These are phyloP conservation scores for Limulus polyphemus DNA, from an alignment of 2,888 invertebrate species.

Conservation along the genomic window DNA sequence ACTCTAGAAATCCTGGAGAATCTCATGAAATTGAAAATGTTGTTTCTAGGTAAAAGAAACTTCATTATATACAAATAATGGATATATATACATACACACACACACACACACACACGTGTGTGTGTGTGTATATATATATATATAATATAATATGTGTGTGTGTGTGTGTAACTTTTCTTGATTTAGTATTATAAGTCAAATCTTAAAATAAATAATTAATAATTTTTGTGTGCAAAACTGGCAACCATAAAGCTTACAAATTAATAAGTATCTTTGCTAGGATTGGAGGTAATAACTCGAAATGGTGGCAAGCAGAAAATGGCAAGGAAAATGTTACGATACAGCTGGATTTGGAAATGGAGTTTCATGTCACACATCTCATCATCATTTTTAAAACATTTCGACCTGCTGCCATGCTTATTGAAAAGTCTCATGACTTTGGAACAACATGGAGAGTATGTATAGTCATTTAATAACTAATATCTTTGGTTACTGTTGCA, in stretches of 20 bases:
- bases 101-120: no score
- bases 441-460: conserved; percentile 80
- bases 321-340: conserved; percentile 87
- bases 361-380: conserved; percentile 98
- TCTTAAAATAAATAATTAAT: background rate
- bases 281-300: background rate
- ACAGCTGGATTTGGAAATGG: conserved; percentile 88
- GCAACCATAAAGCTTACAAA: no score
- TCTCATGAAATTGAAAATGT: conserved; percentile 87
- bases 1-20: conserved; percentile 57
- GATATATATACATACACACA: no score
- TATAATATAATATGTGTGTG: no score
- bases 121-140: no score
- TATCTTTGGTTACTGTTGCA: no score
- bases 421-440: conserved; percentile 91
- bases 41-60: conserved; percentile 51
- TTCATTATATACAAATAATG: no score
- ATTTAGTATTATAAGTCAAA: no score
- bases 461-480: no score
- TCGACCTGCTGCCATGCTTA: conserved; percentile 93
- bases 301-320: conserved; percentile 99
- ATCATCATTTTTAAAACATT: conserved; percentile 97
- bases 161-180: no score
- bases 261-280: no score
- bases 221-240: no score